phyloP scores from a whole-genome alignment of 92 coral and sea anemone genomes.

The Ricordea florida region DNA sequence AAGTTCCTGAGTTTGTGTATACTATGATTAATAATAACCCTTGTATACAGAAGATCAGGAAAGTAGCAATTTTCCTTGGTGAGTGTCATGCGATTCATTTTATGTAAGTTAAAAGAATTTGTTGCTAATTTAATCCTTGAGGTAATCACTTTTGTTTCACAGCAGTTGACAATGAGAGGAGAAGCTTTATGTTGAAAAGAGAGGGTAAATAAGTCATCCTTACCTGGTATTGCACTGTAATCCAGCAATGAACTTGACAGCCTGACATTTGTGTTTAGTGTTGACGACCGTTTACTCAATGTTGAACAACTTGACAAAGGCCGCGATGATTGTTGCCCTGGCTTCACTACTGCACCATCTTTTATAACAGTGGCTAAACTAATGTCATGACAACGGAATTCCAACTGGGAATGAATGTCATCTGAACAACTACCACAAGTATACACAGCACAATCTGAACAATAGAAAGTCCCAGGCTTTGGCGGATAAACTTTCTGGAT shows the following conservation, averaged over 20 bases:
- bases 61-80: too few species aligned
- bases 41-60: too few species aligned
- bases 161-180: too few species aligned
- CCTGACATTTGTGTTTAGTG: background rate
- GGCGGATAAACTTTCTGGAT: slow-evolving; percentile 95
- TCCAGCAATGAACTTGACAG: slow-evolving; percentile 68
- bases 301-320: slow-evolving; percentile 50
- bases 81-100: too few species aligned
- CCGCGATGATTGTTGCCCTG: slow-evolving; percentile 19
- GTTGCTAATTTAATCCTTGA: too few species aligned
- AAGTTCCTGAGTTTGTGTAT: too few species aligned
- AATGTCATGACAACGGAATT: slow-evolving; percentile 84
- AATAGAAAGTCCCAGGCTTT: slow-evolving; percentile 82
- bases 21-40: too few species aligned
- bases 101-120: background rate
- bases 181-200: background rate
- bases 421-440: slow-evolving; percentile 94
- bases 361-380: slow-evolving; percentile 68
- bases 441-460: slow-evolving; percentile 85
- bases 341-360: slow-evolving; percentile 1
- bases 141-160: too few species aligned
- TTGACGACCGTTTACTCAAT: slow-evolving; percentile 33
- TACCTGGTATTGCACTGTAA: slow-evolving; percentile 80
- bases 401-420: slow-evolving; percentile 89
- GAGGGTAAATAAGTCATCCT: too few species aligned